Conservation (phyloP, 2,888 invertebrate species). For the Rugalucina vietnamica region DNA sequence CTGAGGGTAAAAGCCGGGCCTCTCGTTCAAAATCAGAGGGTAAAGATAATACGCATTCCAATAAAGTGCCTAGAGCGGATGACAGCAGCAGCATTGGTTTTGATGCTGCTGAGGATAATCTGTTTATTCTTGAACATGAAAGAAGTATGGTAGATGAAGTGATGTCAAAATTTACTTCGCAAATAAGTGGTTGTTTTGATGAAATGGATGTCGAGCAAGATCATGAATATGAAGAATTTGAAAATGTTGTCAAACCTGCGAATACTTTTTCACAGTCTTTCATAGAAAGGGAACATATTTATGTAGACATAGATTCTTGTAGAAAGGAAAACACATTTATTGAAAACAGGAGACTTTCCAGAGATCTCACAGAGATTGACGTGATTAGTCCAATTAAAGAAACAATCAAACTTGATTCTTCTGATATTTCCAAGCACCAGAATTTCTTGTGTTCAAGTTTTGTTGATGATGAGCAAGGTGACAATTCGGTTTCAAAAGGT, state of each 20-base stretch:
- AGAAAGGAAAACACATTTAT: background rate
- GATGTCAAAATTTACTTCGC: slow-evolving; percentile 55
- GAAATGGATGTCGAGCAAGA: background rate
- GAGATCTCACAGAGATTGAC: slow-evolving; percentile 17
- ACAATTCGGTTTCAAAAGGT: background rate
- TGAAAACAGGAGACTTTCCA: slow-evolving; percentile 6
- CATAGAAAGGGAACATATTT: background rate
- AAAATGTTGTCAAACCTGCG: background rate
- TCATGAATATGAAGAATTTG: background rate
- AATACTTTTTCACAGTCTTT: background rate
- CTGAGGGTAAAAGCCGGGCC: background rate
- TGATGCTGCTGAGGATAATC: slow-evolving; percentile 12
- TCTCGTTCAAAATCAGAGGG: background rate
- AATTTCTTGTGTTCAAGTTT: slow-evolving; percentile 43
- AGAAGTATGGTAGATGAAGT: slow-evolving; percentile 65
- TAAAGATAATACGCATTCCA: background rate
- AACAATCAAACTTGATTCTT: background rate
- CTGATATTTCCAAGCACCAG: background rate
- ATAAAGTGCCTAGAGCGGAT: background rate
- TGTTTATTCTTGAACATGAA: slow-evolving; percentile 21
- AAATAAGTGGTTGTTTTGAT: slow-evolving; percentile 28
- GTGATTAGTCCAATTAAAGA: slow-evolving; percentile 44
- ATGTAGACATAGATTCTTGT: background rate
- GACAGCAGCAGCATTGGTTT: slow-evolving; percentile 40
- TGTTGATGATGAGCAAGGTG: slow-evolving; percentile 7